Evolutionary conservation across 1,140 invertebrate species (phyloP).

Genomic region (Scaptomyza graminum): DNA sequence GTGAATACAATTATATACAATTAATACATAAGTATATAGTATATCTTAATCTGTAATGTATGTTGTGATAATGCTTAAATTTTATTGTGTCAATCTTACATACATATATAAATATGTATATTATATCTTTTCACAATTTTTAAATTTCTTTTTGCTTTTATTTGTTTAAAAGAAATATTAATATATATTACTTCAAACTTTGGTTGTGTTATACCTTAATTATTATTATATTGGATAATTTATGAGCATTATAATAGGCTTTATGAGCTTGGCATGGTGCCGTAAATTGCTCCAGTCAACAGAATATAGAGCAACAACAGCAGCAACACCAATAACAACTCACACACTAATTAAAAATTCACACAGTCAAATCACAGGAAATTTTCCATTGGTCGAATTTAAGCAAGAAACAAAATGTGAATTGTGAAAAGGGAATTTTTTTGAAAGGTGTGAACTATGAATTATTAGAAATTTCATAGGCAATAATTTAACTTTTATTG

Average conservation of each 20-base stretch:
- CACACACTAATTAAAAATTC: conserved; percentile 70
- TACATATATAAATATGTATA: conserved; percentile 2
- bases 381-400: conserved; percentile 69
- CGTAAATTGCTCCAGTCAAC: conserved; percentile 81
- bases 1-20: conserved; percentile 74
- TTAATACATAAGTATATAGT: conserved; percentile 6
- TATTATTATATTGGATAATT: conserved; percentile 74
- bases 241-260: conserved; percentile 78
- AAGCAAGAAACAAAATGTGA: conserved; percentile 29
- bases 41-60: conserved; percentile 17
- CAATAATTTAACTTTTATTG: too few species aligned
- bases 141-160: conserved; percentile 24
- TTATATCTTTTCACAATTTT: conserved; percentile 20
- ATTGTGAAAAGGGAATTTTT: background rate
- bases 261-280: conserved; percentile 79
- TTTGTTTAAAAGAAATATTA: conserved; percentile 34
- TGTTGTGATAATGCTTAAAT: conserved; percentile 54
- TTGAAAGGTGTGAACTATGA: conserved; percentile 25
- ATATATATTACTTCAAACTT: conserved; percentile 38
- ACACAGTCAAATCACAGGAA: conserved; percentile 57
- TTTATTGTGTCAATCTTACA: conserved; percentile 24
- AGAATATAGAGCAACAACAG: conserved; percentile 40
- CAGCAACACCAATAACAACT: conserved; percentile 37
- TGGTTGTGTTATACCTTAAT: conserved; percentile 29
- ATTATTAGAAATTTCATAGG: background rate